phyloP scores from a whole-genome alignment of 2,888 invertebrate genomes.

The Pristionchus mayeri region DNA sequence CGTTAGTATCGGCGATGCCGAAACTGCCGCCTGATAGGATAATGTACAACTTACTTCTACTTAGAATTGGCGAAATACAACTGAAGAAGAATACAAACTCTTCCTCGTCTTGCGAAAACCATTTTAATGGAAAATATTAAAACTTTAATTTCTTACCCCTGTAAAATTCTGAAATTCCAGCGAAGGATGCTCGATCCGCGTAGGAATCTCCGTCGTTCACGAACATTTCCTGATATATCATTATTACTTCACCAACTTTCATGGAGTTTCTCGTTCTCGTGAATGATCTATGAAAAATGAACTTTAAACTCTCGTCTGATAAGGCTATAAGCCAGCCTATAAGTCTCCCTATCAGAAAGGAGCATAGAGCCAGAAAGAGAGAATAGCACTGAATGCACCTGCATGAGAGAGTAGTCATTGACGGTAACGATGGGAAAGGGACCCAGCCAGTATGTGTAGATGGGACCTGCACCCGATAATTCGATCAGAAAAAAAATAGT shows the following conservation, averaged over 20 bases:
- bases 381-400: too few species aligned
- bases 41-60: neutral
- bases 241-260: too few species aligned
- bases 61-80: neutral
- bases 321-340: neutral
- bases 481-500: too few species aligned
- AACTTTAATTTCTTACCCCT: too few species aligned
- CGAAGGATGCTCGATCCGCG: constrained; percentile 21
- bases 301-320: too few species aligned
- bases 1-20: constrained; percentile 41
- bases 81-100: neutral
- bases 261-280: too few species aligned
- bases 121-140: too few species aligned
- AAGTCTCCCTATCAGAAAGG: neutral
- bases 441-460: constrained; percentile 45
- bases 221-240: constrained; percentile 48
- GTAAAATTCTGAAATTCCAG: neutral
- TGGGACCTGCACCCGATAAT: constrained; percentile 14
- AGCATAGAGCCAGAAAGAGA: too few species aligned
- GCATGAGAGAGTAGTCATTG: constrained; percentile 21
- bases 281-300: too few species aligned
- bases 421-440: constrained; percentile 36
- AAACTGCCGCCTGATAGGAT: constrained; percentile 5
- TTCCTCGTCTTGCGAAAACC: neutral
- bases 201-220: constrained; percentile 37